phyloP scores from a whole-genome alignment of 2,888 invertebrate genomes.

The Matsumyia berberina region DNA sequence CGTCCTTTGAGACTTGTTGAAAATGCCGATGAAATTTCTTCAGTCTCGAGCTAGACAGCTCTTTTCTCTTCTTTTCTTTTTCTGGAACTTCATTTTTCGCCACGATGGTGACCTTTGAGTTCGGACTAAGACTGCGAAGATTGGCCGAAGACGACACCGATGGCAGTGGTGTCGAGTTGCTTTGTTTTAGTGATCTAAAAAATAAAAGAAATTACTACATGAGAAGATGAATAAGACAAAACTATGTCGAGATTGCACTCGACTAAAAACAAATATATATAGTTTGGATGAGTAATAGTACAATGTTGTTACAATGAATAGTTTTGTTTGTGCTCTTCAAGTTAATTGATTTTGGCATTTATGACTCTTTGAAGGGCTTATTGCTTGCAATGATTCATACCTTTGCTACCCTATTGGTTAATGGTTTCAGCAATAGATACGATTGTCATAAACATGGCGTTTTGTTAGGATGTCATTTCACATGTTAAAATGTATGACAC shows the following conservation, averaged over 20 bases:
- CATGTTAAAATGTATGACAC: no score
- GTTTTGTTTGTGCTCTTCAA: constrained; percentile 16
- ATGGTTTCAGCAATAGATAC: constrained; percentile 1
- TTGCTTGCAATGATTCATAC: not conserved
- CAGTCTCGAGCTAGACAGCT: constrained; percentile 87
- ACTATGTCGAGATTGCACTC: no score
- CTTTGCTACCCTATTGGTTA: not conserved
- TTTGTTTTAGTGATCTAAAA: constrained; percentile 80
- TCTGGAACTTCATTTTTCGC: constrained; percentile 79
- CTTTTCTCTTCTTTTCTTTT: constrained; percentile 83
- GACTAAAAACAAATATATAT: not conserved
- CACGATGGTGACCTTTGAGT: constrained; percentile 78
- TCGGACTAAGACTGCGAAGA: constrained; percentile 80
- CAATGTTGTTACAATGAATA: not conserved
- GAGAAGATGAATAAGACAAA: no score
- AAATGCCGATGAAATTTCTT: constrained; percentile 96
- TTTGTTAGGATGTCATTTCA: not conserved
- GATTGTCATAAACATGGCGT: not conserved
- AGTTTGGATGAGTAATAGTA: constrained; percentile 19
- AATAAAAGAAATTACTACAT: constrained; percentile 30
- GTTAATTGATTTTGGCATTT: constrained; percentile 8
- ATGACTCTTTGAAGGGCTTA: not conserved
- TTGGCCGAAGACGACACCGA: constrained; percentile 79
- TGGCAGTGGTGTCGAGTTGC: constrained; percentile 78
- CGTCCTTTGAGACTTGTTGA: constrained; percentile 92